Base-by-base conservation (phyloP, 2,797 vertebrate species). In the Schizothorax lantsangensis region DNA sequence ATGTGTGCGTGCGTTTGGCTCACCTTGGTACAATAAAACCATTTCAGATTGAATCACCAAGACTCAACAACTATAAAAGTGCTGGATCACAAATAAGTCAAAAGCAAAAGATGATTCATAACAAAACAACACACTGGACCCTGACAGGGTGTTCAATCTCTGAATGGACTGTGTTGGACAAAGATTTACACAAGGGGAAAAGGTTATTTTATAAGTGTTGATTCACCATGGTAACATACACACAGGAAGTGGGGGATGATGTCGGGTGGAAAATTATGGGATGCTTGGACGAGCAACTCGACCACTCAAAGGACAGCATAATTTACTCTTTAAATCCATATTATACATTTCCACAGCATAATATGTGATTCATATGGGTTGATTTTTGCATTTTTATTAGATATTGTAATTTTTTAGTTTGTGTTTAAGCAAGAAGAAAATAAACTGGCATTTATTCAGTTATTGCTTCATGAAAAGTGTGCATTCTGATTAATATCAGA, bases 51-150 rank as follows among this genome's bases (percentile, higher is more conserved):
- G 49, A 79, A 69, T n/a, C 33, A 23, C 12, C 33, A 59, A 33
- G 6, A 82, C n/a, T 68, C 15, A 64, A 52, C 30, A 38, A 9
- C 30, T 66, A 49, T 72, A 36, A 84, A 84, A 84, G 72, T 66
- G 83, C 71, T 43, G 47, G 6, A 45, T 72, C 36, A 62, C 52
- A 45, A 62, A 47, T 6, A 33, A 30, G 38, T 72, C 49, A 83
- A 83, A 72, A 33, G 77, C 23, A 83, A 87, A 66, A 23, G n/a
- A 72, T 49, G 66, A 79, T 75, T 30, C 40, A 74, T 36, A 57
- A 66, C 15, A 49, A 6, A 38, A 11, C 75, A 21, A 66, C 15
- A 68, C 15, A 36, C 30, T 4, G 14, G 64, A 36, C 64, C 23
- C 21, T 12, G 23, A 30, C 21, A 40, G 52, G 21, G 21, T 40